Conservation (phyloP, 2,113 vertebrate species). For the Alexandromys fortis region DNA sequence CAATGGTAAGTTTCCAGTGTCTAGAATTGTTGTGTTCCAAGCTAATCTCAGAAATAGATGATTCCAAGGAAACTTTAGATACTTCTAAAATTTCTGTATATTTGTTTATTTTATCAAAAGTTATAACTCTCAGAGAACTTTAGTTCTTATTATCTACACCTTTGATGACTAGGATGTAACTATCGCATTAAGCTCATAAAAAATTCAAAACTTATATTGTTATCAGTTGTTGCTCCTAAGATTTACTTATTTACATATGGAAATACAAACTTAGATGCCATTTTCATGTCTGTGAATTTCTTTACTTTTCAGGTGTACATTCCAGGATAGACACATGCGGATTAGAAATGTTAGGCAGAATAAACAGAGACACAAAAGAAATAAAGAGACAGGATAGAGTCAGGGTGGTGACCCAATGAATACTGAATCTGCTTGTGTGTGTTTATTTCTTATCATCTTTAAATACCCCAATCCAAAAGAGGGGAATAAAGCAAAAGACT, state of each 20-base stretch:
- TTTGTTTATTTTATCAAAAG: not conserved
- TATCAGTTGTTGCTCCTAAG: not conserved
- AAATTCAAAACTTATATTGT: not conserved
- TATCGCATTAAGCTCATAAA: not conserved
- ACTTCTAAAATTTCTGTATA: not conserved
- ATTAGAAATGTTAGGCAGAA: too few species aligned
- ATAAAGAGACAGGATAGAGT: too few species aligned
- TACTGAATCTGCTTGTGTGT: too few species aligned
- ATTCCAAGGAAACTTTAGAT: not conserved
- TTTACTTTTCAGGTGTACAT: not conserved
- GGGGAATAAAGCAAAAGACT: too few species aligned
- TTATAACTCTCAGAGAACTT: not conserved
- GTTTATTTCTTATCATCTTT: too few species aligned
- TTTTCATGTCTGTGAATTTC: not conserved
- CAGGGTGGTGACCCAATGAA: too few species aligned
- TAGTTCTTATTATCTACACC: not conserved
- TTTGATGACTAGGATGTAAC: not conserved
- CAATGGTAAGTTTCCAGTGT: not conserved
- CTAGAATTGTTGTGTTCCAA: not conserved
- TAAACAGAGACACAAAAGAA: too few species aligned
- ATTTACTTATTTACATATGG: not conserved
- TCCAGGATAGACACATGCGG: too few species aligned
- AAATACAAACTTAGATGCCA: not conserved
- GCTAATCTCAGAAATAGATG: not conserved
- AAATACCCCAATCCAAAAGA: too few species aligned